Conservation (phyloP, 1,140 invertebrate genomes). For the Heliconius nattereri region DNA sequence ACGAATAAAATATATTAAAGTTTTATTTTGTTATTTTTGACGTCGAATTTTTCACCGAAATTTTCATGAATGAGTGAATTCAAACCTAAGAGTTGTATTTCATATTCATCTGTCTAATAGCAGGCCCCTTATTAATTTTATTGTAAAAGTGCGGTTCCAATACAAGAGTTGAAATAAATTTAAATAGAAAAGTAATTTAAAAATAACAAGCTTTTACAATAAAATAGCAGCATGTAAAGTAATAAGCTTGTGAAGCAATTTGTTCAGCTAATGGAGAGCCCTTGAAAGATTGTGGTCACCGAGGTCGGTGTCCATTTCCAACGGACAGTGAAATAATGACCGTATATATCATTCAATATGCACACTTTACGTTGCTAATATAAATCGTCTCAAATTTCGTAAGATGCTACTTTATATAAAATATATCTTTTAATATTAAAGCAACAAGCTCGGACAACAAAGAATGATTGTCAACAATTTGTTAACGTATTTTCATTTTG, state of each 20-base stretch:
- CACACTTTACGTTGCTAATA: conserved; percentile 36
- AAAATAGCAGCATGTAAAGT: conserved; percentile 30
- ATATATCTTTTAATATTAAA: not conserved
- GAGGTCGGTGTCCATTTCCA: conserved; percentile 58
- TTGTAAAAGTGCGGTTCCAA: not conserved
- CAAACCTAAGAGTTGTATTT: too few relatives aligned
- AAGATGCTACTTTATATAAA: conserved; percentile 1
- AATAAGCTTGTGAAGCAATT: conserved; percentile 59
- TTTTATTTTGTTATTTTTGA: too few relatives aligned
- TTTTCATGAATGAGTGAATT: too few relatives aligned
- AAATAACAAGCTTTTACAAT: conserved; percentile 28
- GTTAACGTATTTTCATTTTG: not conserved
- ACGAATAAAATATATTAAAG: not conserved
- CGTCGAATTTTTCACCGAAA: too few relatives aligned
- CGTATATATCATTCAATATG: conserved; percentile 50
- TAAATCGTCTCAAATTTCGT: conserved; percentile 23
- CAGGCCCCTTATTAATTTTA: not conserved
- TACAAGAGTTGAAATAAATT: not conserved
- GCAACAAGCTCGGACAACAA: not conserved
- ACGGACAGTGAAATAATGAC: conserved; percentile 56
- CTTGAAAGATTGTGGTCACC: conserved; percentile 60
- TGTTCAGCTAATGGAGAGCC: conserved; percentile 60
- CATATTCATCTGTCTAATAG: too few relatives aligned
- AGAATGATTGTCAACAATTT: not conserved
- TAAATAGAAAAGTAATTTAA: not conserved